Evolutionary conservation across 2,888 invertebrate genomes (phyloP), one percentile per base, ranked within the genome.

Genomic region (Emmelina monodactyla): DNA sequence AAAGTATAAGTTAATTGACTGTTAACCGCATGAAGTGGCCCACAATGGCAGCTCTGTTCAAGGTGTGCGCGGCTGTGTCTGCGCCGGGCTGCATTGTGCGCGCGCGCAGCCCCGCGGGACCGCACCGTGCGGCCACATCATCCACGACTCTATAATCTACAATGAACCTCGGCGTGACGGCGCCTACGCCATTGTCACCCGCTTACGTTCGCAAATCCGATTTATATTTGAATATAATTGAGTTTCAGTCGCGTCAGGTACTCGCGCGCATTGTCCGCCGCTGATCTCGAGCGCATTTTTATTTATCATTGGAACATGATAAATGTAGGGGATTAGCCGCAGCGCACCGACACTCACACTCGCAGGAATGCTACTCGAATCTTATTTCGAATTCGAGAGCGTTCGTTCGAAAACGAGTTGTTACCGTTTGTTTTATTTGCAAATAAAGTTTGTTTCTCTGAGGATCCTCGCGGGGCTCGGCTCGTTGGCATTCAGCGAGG

Each of bases 181-280:
- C 65, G 58, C 57, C 67, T 62, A 62, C 58, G 57, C 66, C 50
- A 73, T 79, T 78, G 76, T 76, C 62, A 63, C 48, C 46, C 54
- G 59, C 73, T 79, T 79, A 79, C 65, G 66, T 73, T 75, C 59
- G 76, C 78, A 76, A 79, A 79, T 79, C 78, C 72, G 78, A 76
- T 79, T 79, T 76, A 70, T 75, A 79, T 79, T 79, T 76, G 76
- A 79, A 79, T 79, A 78, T 79, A 78, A 79, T 79, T 75, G 78
- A 78, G 71, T 76, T 70, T 68, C 67, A 64, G 71, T 56, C 63
- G 56, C 59, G 67, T 72, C 76, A 66, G 72, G 75, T 73, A 72
- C 60, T 53, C 53, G 62, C 62, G 52, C 60, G 59, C 61, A 71
- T 78, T 78, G 78, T 78, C 57, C 66, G 49, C 55, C 64, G 53